Base-by-base conservation (phyloP, 2,113 vertebrate genomes). In the Mugil cephalus region DNA sequence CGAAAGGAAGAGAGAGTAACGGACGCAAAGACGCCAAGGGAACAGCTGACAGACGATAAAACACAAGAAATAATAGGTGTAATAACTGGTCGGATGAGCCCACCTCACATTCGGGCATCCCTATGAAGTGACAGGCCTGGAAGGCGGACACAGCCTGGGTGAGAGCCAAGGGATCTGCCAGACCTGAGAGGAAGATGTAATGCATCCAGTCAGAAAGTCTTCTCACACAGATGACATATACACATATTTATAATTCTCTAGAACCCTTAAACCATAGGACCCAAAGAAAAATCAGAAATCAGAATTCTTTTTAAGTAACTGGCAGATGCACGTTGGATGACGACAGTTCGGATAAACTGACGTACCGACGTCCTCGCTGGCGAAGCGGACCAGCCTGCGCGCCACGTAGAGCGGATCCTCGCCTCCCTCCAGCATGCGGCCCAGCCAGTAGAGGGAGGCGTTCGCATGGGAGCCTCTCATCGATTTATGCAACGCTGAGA, bases 101-200 rank as follows among this genome's bases (percentile, higher is more conserved):
- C 93, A 98, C 98, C 95, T 99, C 97, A 80, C 98, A 99, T 81
- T 99, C 97, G 0, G 98, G 98, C 98, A 99, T 99, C 79, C 98
- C 98, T 52, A 99, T 98, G 54, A 98, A 96, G 88, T 99, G 98
- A 82, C 97, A 99, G 77, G 96, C 96, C 87, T 99, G 98, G 88
- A 97, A 99, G 74, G 97, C 91, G 43, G 97, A 95, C 53, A 99
- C 97, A 12, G 98, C 96, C 88, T 99, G 98, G 7, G 95, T 91
- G 69, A 99, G 91, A 7, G 98, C 98, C 1, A 93, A 74, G 0
- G 98, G 96, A 89, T 99, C 98, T 6, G 97, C 97, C 84, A 99
- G 52, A 48, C 98, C 98, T 99, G 87, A 38, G 6, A 62, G 51
- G 58, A 34, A 69, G n/a, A 79, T 7, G 1, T 4, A 50, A 1